A percentile compares a stretch with the other conserved stretches of the same genome.
phyloP scores from a whole-genome alignment of 2,113 vertebrate species.

The Isurus oxyrinchus region DNA sequence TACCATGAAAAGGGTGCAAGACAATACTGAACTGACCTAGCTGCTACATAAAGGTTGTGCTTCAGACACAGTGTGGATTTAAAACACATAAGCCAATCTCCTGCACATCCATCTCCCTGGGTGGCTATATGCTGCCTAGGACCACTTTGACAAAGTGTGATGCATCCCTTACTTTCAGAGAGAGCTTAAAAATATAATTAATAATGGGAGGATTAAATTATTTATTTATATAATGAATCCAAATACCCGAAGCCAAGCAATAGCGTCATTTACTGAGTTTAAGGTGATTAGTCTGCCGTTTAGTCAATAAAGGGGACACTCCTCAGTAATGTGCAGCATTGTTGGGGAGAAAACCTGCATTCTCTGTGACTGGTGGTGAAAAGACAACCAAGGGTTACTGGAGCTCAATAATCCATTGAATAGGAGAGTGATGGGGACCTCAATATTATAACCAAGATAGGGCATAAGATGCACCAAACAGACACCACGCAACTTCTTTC shows the following conservation, averaged over 20 bases:
- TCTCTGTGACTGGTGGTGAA: too few relatives aligned
- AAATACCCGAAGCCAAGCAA: too few relatives aligned
- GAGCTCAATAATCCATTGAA: not conserved
- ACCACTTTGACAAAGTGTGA: not conserved
- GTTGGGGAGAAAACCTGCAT: too few relatives aligned
- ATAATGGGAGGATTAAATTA: not conserved
- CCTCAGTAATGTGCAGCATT: too few relatives aligned
- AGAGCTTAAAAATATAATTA: too few relatives aligned
- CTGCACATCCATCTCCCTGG: too few relatives aligned
- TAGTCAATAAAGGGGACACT: too few relatives aligned
- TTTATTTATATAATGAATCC: too few relatives aligned
- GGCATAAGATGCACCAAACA: not conserved
- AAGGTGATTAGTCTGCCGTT: too few relatives aligned
- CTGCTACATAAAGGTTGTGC: not conserved
- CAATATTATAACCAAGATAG: not conserved
- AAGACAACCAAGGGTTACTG: too few relatives aligned
- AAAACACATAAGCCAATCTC: not conserved
- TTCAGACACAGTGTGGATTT: not conserved
- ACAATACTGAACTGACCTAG: not conserved
- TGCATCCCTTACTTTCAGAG: not conserved
- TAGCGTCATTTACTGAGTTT: too few relatives aligned
- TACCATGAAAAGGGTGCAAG: not conserved
- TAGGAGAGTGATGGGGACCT: not conserved
- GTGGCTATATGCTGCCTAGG: too few relatives aligned
- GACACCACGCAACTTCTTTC: not conserved